Evolutionary conservation across 2,888 invertebrate species (phyloP).

Genomic region (Galeopsomyia nigrocyanea): DNA sequence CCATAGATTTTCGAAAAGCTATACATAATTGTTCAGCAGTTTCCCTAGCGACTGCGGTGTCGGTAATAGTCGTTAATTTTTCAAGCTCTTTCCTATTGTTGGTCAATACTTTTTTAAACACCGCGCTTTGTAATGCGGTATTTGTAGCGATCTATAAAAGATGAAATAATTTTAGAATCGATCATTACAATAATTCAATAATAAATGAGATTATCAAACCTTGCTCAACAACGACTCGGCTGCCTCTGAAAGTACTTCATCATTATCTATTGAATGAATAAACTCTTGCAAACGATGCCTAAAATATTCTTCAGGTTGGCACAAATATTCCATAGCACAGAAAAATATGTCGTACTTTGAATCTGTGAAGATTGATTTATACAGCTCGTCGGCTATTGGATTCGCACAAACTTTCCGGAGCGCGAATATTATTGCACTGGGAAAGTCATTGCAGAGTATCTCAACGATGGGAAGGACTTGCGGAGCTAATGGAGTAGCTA

Average conservation of each 20-base stretch:
- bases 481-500: conserved; percentile 61
- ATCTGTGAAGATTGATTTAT: conserved; percentile 58
- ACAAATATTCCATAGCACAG: conserved; percentile 68
- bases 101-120: not conserved
- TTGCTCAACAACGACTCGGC: conserved; percentile 5
- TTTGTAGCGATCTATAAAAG: conserved; percentile 1
- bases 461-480: conserved; percentile 65
- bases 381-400: conserved; percentile 51
- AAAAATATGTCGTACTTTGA: conserved; percentile 65
- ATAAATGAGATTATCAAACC: conserved; percentile 16
- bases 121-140: not conserved
- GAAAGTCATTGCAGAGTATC: conserved; percentile 73
- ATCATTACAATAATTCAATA: not conserved
- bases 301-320: conserved; percentile 67
- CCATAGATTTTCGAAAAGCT: not conserved
- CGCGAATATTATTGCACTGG: conserved; percentile 73
- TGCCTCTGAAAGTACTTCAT: not conserved
- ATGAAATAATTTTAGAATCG: too few species aligned
- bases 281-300: conserved; percentile 57
- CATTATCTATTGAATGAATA: conserved; percentile 6
- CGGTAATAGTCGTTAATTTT: conserved; percentile 64
- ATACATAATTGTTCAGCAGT: not conserved
- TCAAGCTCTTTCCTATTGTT: conserved; percentile 1
- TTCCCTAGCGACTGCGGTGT: conserved; percentile 48
- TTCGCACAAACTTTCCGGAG: conserved; percentile 56